Percentiles rank a stretch among this genome's conserved stretches.
phyloP scores from a whole-genome alignment of 2,888 invertebrate genomes.

The Chamaedrilus cognettii region DNA sequence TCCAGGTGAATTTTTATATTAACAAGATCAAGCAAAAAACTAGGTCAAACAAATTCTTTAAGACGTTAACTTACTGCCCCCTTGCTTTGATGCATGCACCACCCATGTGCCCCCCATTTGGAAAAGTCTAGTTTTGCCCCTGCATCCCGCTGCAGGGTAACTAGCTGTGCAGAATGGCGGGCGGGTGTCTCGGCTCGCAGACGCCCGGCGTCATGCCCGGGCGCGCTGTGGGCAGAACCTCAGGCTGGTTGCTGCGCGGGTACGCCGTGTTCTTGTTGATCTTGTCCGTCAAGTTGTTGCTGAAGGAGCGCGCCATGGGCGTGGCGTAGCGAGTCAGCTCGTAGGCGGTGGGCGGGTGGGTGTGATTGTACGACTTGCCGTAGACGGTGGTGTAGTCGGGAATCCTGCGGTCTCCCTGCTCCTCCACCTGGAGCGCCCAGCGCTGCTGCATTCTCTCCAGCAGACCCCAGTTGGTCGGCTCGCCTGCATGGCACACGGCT shows the following conservation, averaged over 20 bases:
- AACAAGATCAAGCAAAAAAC: too few relatives aligned
- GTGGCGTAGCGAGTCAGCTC: conserved; percentile 19
- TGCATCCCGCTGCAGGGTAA: too few relatives aligned
- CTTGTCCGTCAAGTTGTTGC: conserved; percentile 4
- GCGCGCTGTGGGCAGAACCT: conserved; percentile 3
- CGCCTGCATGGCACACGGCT: too few relatives aligned
- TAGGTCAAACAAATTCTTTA: too few relatives aligned
- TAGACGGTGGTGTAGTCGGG: conserved; percentile 3
- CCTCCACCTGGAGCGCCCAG: background rate
- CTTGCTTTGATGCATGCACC: too few relatives aligned
- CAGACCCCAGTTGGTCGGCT: conserved; percentile 16
- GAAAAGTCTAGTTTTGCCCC: too few relatives aligned
- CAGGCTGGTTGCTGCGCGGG: conserved; percentile 5
- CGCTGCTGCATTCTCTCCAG: conserved; percentile 1
- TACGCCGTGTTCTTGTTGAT: conserved; percentile 15
- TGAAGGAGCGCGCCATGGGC: conserved; percentile 6
- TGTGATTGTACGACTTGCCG: conserved; percentile 1
- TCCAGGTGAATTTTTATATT: too few relatives aligned
- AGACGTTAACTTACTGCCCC: too few relatives aligned
- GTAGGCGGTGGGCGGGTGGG: conserved; percentile 4
- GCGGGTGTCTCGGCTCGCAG: conserved; percentile 5
- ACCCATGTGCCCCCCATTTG: too few relatives aligned
- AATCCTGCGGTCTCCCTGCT: background rate
- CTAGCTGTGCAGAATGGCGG: background rate
- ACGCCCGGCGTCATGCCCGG: background rate